These are phyloP conservation scores for Spinus olivaceus DNA, from an alignment of 2,797 vertebrate species.

Conservation along the genomic window DNA sequence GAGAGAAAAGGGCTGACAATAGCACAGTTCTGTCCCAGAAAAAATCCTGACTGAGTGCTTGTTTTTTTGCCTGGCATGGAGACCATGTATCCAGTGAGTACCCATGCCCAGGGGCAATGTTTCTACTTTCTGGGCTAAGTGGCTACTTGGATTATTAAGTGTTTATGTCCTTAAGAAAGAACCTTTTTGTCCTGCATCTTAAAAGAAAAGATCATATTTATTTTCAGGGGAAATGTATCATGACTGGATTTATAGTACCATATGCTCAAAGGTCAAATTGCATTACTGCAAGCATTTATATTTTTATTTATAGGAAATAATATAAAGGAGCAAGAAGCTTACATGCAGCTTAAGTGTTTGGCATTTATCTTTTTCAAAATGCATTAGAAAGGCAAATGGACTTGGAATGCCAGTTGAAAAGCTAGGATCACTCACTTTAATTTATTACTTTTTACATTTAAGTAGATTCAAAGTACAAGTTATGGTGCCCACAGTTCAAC, in stretches of 20 bases:
- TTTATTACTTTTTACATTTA: conserved; percentile 39
- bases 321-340: conserved; percentile 4
- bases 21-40: neutral
- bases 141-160: neutral
- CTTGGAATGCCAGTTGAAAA: conserved; percentile 20
- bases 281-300: neutral
- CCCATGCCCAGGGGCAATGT: neutral
- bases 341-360: neutral
- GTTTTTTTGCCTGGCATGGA: neutral
- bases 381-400: conserved; percentile 32
- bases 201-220: neutral
- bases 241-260: conserved; percentile 32
- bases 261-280: conserved; percentile 13
- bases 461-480: neutral
- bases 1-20: neutral
- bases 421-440: neutral
- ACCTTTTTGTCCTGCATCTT: neutral
- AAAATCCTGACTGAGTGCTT: neutral
- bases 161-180: neutral
- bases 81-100: neutral
- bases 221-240: conserved; percentile 30
- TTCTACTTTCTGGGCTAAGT: neutral
- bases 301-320: conserved; percentile 57
- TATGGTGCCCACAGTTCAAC: neutral
- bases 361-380: conserved; percentile 43